These are phyloP conservation scores for Chaetogeoica ovagalla DNA, from an alignment of 2,888 invertebrate species.

Conservation along the genomic window DNA sequence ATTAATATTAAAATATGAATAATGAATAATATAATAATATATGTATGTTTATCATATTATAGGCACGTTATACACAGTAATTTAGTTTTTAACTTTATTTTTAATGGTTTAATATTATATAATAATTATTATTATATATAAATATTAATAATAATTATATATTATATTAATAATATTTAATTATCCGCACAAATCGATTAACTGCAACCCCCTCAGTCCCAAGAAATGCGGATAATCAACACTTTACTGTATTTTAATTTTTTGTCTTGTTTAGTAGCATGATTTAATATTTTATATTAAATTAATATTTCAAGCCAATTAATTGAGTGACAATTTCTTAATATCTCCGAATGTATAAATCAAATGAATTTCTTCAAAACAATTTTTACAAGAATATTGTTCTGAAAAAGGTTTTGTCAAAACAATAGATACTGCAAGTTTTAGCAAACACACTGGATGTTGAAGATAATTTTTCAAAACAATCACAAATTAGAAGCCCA, in stretches of 20 bases:
- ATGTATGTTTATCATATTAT: too few species aligned
- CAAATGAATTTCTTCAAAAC: background rate
- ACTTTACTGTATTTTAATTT: background rate
- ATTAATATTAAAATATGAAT: too few species aligned
- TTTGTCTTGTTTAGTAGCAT: background rate
- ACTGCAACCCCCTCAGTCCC: too few species aligned
- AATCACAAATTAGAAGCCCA: background rate
- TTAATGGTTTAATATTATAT: too few species aligned
- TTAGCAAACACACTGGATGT: background rate
- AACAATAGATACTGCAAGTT: background rate
- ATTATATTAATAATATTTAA: too few species aligned
- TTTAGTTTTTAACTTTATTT: too few species aligned
- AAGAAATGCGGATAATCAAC: too few species aligned
- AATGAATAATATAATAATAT: too few species aligned
- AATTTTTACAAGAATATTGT: background rate
- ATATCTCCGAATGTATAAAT: background rate
- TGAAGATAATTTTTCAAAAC: background rate
- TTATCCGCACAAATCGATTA: too few species aligned
- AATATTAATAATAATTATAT: too few species aligned
- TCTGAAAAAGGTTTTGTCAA: constrained; percentile 4
- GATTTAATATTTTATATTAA: constrained; percentile 18
- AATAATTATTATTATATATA: too few species aligned
- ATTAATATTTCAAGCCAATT: constrained; percentile 7
- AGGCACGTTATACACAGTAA: too few species aligned
- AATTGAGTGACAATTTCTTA: background rate